Base-by-base conservation (phyloP, 2,888 invertebrate genomes). In the Nemotelus pantherinus region DNA sequence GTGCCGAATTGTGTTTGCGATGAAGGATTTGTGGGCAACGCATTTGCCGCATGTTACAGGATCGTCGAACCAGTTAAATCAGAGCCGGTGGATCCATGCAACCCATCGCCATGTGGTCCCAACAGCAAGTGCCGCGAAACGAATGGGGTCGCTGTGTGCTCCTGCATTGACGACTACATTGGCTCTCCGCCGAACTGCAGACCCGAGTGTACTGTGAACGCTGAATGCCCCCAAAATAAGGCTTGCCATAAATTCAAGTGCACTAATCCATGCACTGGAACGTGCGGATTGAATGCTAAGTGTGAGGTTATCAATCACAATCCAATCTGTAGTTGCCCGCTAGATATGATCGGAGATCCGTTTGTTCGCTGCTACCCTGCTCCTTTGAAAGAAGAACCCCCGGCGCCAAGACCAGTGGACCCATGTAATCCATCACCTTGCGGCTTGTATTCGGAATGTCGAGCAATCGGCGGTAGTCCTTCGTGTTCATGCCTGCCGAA, bases 241-340 rank as follows among this genome's bases (percentile, higher is more conserved):
- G 94, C 95, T 6, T 95, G 95, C 83, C 91, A 93, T 81, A 94
- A 93, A 83, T 93, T 93, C 85, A 94, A 93, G 86, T 95, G 95
- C 83, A 89, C 89, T 48, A 94, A 95, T 85, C 95, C 95, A 75
- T 95, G 95, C 83, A 92, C 93, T 80, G 94, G 94, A 79, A 93
- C 93, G 44, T 95, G 95, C 83, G 95, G 95, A 75, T 87, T 91
- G 71, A 92, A 92, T 83, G 93, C 95, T 45, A 90, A 91, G 83
- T 95, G 95, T 83, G 89, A 92, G 81, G 94, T 94, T 7, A 92
- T 93, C 79, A 93, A 94, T 84, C 95, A 95, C 84, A 94, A 93
- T 85, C 94, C 95, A 0, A 91, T 94, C 79, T 95, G 95, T 84
- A 93, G 92, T 81, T 95, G 95, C 83, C 90, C 92, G 1, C 83